phyloP scores from a whole-genome alignment of 1,140 invertebrate genomes.

The Nasonia longicornis region DNA sequence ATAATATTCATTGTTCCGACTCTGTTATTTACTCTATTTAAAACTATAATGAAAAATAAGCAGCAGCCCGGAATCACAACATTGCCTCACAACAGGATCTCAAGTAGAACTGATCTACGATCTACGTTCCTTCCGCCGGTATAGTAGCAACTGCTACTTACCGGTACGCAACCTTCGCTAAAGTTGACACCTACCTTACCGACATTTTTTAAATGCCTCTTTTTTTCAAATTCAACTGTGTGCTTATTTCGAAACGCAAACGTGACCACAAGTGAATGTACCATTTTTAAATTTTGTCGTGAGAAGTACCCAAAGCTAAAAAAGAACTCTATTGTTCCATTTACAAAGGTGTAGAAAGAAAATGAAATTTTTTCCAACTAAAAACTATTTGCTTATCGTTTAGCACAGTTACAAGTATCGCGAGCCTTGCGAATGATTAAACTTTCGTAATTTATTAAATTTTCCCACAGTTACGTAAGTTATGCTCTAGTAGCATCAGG shows the following conservation, averaged over 20 bases:
- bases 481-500: not conserved
- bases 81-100: not conserved
- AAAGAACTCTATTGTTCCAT: not conserved
- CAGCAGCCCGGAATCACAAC: not conserved
- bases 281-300: not conserved
- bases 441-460: not conserved
- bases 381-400: not conserved
- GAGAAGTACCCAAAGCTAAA: not conserved
- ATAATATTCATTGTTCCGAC: slow-evolving; percentile 55
- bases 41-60: slow-evolving; percentile 12
- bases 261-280: too few relatives aligned
- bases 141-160: not conserved
- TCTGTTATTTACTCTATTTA: slow-evolving; percentile 10
- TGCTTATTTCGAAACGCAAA: not conserved
- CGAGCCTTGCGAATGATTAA: not conserved
- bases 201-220: not conserved
- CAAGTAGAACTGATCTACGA: not conserved
- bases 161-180: not conserved
- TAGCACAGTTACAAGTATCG: not conserved
- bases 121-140: not conserved
- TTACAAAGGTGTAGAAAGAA: not conserved
- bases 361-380: not conserved
- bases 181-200: not conserved
- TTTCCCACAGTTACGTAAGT: not conserved
- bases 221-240: not conserved